A percentile compares a stretch with the other conserved stretches of the same genome.
phyloP scores from a whole-genome alignment of 2,113 vertebrate species.

The Vireo altiloquus region DNA sequence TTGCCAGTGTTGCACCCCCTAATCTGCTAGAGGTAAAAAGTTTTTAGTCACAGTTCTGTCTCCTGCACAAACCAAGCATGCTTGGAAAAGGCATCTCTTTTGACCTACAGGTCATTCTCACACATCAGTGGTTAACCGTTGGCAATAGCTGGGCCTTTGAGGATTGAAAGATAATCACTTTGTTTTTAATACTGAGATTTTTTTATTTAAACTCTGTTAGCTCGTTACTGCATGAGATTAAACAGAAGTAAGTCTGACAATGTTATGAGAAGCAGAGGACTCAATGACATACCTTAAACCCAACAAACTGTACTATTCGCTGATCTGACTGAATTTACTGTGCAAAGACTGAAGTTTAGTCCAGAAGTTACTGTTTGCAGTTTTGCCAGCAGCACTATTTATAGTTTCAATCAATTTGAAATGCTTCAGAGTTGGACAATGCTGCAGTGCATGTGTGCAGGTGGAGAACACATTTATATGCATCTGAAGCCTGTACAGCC shows the following conservation, averaged over 20 bases:
- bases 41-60: background rate
- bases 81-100: background rate
- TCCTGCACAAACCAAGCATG: background rate
- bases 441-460: conserved; percentile 53
- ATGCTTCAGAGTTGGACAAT: conserved; percentile 48
- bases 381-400: conserved; percentile 62
- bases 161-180: background rate
- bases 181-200: background rate
- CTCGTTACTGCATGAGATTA: conserved; percentile 38
- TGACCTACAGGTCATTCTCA: background rate
- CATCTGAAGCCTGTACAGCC: background rate
- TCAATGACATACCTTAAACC: conserved; percentile 27
- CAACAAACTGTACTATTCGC: background rate
- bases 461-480: conserved; percentile 60
- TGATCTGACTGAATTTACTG: conserved; percentile 20
- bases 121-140: conserved; percentile 18
- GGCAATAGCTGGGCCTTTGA: background rate
- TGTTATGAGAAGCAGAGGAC: conserved; percentile 24
- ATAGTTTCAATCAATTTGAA: conserved; percentile 61
- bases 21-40: background rate
- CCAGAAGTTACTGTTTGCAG: conserved; percentile 68
- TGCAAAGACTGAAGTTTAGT: conserved; percentile 35
- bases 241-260: conserved; percentile 48
- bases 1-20: background rate
- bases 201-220: conserved; percentile 50